Base-by-base conservation (phyloP, 2,797 vertebrate species). In the Onychomys torridus region DNA sequence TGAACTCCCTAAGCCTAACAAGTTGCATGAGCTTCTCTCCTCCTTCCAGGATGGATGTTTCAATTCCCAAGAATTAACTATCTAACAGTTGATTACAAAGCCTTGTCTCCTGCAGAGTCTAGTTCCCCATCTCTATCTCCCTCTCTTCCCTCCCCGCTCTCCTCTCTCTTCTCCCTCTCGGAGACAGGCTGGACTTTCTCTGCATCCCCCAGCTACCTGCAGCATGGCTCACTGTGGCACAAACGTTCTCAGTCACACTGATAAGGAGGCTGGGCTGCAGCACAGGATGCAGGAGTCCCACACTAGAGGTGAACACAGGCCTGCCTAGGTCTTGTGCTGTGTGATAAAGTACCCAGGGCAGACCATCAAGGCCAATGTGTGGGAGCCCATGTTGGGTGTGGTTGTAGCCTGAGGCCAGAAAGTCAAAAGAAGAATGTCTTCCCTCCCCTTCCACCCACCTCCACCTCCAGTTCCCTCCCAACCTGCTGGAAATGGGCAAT, bases 401-500 rank as follows among this genome's bases (percentile, higher is more conserved):
- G 82, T 11, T 43, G 59, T 40, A 5, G 5, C 6, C 69, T 59
- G n/a, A 37, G 65, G 40, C 16, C 43, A 63, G 82, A 8, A 81
- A 52, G 37, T 32, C 11, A 12, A 1, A 40, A 71, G 59, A 77
- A 40, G 5, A 5, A 40, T 16, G 27, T 23, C 11, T 86, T 69
- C 32, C 32, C 43, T 67, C 43, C 6, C 11, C 6, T 49, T 1
- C 27, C 49, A 10, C 49, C 23, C 5, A 52, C 52, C 27, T 14
- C 63, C 69, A 1, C 13, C 43, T 37, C 21, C 49, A 75, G 57
- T 37, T 25, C 19, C n/a, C 65, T 89, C 97, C 71, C 61, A 89
- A 59, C 27, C 92, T 95, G 88, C 59, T 97, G 90, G 96, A 81
- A 90, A 49, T 2, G 96, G 57, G 73, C 87, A 86, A 0, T 76